Evolutionary conservation across 2,888 invertebrate species (phyloP), one percentile per base, ranked within the genome.

Genomic region (Callinectes sapidus): DNA sequence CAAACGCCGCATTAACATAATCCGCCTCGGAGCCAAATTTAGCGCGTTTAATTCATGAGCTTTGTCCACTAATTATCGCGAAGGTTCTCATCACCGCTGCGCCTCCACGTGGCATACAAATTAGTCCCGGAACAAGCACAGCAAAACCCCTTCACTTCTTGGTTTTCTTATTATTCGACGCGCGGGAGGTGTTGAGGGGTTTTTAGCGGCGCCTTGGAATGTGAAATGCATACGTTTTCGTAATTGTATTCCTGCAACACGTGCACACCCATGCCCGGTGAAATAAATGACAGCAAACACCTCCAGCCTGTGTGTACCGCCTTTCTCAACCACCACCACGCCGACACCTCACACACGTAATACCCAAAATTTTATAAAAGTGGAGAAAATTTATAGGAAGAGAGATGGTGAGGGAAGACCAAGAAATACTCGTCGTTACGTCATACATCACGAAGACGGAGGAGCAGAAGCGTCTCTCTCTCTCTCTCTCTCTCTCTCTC

Each of bases 201-300:
- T 71, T 71, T 28, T 71, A 28, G 71, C 28, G 28, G 28, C n/a
- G 71, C 28, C 71, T 71, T 28, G 71, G 71, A 71, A 71, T 71
- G 71, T 71, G 71, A 28, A 71, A 28, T 71, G 71, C 71, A 71
- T 71, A 71, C 16, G 35, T 81, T 81, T 35, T 81, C 35, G 81
- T 35, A 32, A 16, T 35, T 81, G 32, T 81, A 32, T 81, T 32
- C 81, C 81, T 35, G 81, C 14, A 81, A 14, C 32, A 81, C 35
- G 81, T 81, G 81, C 16, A 32, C 35, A 35, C 81, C 32, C 81
- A 81, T 81, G n/a, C 16, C 81, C 32, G 81, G 81, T 81, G 81
- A 81, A 35, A 81, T 81, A 81, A 81, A 81, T 16, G 81, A 81
- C 81, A 35, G 81, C 81, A 81, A 81, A 35, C 81, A 81, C 81